phyloP scores from a whole-genome alignment of 2,797 vertebrate species.

The Acipenser ruthenus region DNA sequence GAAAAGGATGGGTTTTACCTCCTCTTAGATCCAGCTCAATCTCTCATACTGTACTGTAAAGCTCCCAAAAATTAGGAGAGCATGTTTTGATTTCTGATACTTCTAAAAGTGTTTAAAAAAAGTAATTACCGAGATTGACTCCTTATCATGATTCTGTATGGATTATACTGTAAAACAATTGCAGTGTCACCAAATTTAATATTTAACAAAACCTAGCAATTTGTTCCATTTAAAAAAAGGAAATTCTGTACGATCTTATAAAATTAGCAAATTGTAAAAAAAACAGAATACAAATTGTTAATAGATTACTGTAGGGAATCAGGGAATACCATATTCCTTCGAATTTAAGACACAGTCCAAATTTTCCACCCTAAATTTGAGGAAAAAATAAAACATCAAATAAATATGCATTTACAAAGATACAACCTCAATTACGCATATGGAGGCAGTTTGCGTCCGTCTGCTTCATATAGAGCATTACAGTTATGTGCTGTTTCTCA shows the following conservation, averaged over 20 bases:
- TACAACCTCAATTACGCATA: too few relatives aligned
- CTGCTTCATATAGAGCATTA: neutral
- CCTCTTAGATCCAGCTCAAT: too few relatives aligned
- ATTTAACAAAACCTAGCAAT: neutral
- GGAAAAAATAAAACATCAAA: too few relatives aligned
- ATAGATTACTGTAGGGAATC: neutral
- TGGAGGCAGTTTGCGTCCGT: too few relatives aligned
- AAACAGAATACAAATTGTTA: neutral
- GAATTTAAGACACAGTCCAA: neutral
- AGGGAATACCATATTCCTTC: neutral
- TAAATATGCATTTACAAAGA: too few relatives aligned
- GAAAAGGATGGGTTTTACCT: too few relatives aligned
- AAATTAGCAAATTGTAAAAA: neutral
- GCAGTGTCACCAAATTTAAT: neutral
- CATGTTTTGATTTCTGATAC: neutral
- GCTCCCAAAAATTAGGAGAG: neutral
- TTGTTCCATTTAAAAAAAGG: neutral
- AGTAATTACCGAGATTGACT: too few relatives aligned
- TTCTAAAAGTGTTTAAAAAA: neutral
- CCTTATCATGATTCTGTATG: too few relatives aligned
- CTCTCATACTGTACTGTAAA: neutral
- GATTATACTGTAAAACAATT: too few relatives aligned
- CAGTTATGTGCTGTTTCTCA: neutral
- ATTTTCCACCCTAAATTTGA: too few relatives aligned
- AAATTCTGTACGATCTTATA: neutral